Evolutionary conservation across 2,888 invertebrate genomes (phyloP), one percentile per base, ranked within the genome.

Genomic region (Caenorhabditis sulstoni): DNA sequence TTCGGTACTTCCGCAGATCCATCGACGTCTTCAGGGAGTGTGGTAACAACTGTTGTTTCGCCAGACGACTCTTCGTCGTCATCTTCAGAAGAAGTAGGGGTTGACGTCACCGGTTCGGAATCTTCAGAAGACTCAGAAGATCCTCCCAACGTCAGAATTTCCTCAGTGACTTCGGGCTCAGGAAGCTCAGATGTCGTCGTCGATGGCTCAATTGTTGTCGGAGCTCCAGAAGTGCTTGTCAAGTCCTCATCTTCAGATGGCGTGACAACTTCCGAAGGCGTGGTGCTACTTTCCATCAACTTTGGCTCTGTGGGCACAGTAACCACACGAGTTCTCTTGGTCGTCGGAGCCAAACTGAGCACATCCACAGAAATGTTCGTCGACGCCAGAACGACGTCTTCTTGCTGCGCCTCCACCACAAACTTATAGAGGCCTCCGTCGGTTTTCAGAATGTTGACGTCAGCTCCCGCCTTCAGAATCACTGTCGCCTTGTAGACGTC

Each of bases 331-430:
- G n/a, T 22, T 16, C 80, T 61, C 16, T 67, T 71, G 4, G 81
- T 82, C 5, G 79, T 82, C 11, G 82, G 79, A 0, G 65, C 73
- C 64, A 85, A 74, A 39, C 76, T 73, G 7, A 85, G 50, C 23
- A 87, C 71, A 52, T 87, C 85, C 8, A 83, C 87, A 7, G 70
- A 57, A 16, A 87, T 70, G 29, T 74, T 77, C 20, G 84, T 76
- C 0, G 74, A 57, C n/a, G 79, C 79, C 16, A 79, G 20, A 0
- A 74, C 68, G 0, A 55, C 53, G 29, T 74, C 79, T 12, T 53
- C 79, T 16, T 64, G 45, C 45, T 68, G 58, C 1, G 82, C 84
- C 58, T 75, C 66, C 9, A 84, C 73, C 23, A 70, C 66, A 65
- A 85, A 82, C 35, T 66, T 59, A 41, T 85, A 85, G 12, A 75